phyloP scores from a whole-genome alignment of 2,797 vertebrate genomes.

The Microctenopoma steveboyesi region DNA sequence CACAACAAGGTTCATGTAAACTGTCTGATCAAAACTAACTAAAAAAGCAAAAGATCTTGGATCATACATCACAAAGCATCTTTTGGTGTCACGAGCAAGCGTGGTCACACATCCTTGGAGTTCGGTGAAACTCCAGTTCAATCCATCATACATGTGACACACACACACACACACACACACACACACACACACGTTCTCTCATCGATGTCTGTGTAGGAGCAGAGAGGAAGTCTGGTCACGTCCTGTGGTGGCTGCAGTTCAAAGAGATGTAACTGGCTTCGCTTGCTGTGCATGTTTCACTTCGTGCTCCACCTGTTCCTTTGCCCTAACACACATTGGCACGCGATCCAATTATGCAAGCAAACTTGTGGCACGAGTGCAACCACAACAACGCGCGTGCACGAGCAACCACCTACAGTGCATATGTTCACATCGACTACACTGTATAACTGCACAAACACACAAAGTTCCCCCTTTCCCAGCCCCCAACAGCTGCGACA shows the following conservation, averaged over 20 bases:
- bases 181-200: neutral
- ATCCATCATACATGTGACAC: slow-evolving; percentile 6
- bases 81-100: neutral
- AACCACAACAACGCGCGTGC: slow-evolving; percentile 1
- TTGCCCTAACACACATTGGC: slow-evolving; percentile 36
- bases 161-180: neutral
- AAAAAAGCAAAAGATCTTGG: no score
- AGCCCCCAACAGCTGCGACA: slow-evolving; percentile 73
- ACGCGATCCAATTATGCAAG: slow-evolving; percentile 12
- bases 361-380: neutral
- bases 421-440: slow-evolving; percentile 2
- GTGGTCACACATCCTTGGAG: slow-evolving; percentile 5
- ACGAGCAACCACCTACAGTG: slow-evolving; percentile 1
- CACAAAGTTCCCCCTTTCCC: slow-evolving; percentile 28
- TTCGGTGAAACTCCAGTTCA: neutral
- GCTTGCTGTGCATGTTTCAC: slow-evolving; percentile 54
- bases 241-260: slow-evolving; percentile 52
- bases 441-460: neutral
- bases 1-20: no score
- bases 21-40: no score
- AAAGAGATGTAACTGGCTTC: slow-evolving; percentile 46
- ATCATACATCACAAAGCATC: neutral
- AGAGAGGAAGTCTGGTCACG: slow-evolving; percentile 44
- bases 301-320: slow-evolving; percentile 59
- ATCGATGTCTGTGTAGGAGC: slow-evolving; percentile 8